phyloP scores from a whole-genome alignment of 2,797 vertebrate species.

The Sylvilagus floridanus region DNA sequence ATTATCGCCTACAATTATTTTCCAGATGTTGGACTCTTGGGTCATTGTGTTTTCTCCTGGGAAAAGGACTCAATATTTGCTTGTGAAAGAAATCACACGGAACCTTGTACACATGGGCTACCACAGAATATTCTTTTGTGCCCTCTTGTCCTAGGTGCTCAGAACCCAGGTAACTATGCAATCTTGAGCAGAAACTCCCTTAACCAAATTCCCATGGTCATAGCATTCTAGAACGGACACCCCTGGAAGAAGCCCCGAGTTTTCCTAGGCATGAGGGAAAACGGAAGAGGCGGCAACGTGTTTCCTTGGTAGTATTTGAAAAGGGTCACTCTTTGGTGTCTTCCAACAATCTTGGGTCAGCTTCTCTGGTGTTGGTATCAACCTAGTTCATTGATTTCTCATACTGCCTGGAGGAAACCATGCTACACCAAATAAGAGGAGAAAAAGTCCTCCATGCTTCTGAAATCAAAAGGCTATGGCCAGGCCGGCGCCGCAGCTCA shows the following conservation, averaged over 20 bases:
- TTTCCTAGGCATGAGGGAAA: neutral
- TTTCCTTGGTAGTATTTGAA: neutral
- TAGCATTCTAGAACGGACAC: neutral
- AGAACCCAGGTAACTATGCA: neutral
- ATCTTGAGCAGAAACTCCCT: neutral
- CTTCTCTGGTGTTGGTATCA: neutral
- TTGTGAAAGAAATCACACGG: slow-evolving; percentile 33
- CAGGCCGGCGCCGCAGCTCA: too few relatives aligned
- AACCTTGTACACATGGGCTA: neutral
- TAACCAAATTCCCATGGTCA: neutral
- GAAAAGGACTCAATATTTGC: neutral
- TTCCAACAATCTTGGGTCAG: neutral
- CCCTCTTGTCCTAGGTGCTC: neutral
- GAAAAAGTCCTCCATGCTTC: neutral
- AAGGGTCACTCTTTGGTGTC: neutral
- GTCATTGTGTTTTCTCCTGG: neutral
- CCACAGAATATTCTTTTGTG: neutral
- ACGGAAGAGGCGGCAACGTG: too few relatives aligned
- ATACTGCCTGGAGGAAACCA: neutral
- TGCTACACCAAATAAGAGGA: neutral
- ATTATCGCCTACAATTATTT: neutral
- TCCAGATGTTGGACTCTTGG: neutral
- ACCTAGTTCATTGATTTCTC: neutral
- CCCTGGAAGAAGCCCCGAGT: neutral
- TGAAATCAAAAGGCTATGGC: neutral